Evolutionary conservation across 2,113 vertebrate species (phyloP), one percentile per base, ranked within the genome.

Genomic region (Orthochromis indermauri): DNA sequence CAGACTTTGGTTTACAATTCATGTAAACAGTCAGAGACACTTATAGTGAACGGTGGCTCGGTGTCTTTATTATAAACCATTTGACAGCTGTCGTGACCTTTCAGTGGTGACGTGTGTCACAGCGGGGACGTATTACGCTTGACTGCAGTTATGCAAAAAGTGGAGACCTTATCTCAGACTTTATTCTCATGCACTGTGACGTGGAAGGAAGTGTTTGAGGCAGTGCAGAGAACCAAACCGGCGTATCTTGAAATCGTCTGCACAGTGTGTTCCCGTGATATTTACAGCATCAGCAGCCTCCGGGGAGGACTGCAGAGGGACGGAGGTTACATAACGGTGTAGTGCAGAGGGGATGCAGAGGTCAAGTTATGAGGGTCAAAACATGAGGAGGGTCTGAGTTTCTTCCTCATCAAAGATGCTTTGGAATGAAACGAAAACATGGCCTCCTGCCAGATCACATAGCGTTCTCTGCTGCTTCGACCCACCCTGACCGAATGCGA

Each of bases 401-500:
- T 94, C 89, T 88, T 90, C 37, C 79, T 86, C 81, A 4, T 82
- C 87, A 85, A 7, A 88, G 12, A 61, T 76, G 86, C 82, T 86
- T 35, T 81, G 33, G 7, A 28, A 78, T n/a, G 5, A 12, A 49
- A 42, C n/a, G 19, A 53, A 89, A 93, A 90, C 91, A 87, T 78
- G 89, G 88, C 80, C 42, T 14, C 5, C 45, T 31, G 90, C 95
- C 95, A 95, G 91, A 86, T 95, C 88, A 94, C 93, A 91, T 83
- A 85, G 90, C 53, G 94, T 94, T 91, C 93, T 61, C 66, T 53
- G 68, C 81, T 21, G 63, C 71, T 53, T 5, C 40, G 24, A 5
- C 87, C 54, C 45, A 3, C 37, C 61, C 76, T 33, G 19, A 33
- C 59, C 31, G 5, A 49, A n/a, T n/a, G 5, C 31, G 80, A 89